Percentiles rank a stretch among this genome's conserved stretches.
phyloP scores from a whole-genome alignment of 1,140 invertebrate genomes.

The Drosophila pseudoobscura region DNA sequence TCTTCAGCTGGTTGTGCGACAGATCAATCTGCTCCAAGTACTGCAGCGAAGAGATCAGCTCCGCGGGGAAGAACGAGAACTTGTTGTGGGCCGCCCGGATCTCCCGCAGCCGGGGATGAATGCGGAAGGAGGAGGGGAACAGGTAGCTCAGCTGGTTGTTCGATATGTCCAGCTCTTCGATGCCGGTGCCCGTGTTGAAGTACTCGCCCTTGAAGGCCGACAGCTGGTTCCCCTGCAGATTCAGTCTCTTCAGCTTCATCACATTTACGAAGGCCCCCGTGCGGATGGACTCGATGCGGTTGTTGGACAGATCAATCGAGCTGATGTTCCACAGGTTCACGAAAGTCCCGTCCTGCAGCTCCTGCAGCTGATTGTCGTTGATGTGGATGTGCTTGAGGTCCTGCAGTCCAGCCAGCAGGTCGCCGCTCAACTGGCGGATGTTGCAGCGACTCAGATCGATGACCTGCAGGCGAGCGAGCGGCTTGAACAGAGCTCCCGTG shows the following conservation, averaged over 20 bases:
- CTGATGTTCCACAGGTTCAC: constrained; percentile 89
- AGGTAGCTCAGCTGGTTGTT: constrained; percentile 91
- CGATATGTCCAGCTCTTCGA: constrained; percentile 89
- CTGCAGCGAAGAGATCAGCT: constrained; percentile 89
- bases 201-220: constrained; percentile 91
- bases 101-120: constrained; percentile 89
- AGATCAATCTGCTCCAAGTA: constrained; percentile 90
- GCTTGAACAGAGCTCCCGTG: constrained; percentile 85
- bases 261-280: constrained; percentile 87
- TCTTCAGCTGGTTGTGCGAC: constrained; percentile 90
- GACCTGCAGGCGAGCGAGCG: constrained; percentile 86
- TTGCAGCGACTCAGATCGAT: constrained; percentile 90
- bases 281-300: constrained; percentile 90
- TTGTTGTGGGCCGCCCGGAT: constrained; percentile 89
- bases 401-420: constrained; percentile 88
- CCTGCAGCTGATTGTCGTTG: constrained; percentile 87
- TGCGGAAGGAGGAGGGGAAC: constrained; percentile 92
- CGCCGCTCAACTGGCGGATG: constrained; percentile 88
- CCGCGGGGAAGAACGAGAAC: constrained; percentile 92
- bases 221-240: constrained; percentile 88
- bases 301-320: constrained; percentile 89
- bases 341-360: constrained; percentile 89
- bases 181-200: constrained; percentile 88
- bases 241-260: constrained; percentile 88
- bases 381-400: constrained; percentile 88